phyloP scores from a whole-genome alignment of 1,140 invertebrate species.

The Physella acuta region DNA sequence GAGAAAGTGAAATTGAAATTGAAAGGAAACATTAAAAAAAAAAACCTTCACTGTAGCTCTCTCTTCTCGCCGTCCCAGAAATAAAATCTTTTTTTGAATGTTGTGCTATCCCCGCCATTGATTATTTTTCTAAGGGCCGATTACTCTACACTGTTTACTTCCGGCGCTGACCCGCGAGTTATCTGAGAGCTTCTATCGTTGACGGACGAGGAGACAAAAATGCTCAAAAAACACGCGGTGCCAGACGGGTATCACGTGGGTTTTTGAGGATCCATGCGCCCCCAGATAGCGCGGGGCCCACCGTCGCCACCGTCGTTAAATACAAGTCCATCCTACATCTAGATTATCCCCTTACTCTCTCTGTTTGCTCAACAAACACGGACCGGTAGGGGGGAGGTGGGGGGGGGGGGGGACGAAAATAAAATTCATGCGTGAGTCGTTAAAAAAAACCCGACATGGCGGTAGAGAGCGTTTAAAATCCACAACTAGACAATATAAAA shows the following conservation, averaged over 20 bases:
- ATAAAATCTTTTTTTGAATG: no score
- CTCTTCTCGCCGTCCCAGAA: no score
- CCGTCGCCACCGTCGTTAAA: conserved; percentile 16
- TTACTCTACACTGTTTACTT: conserved; percentile 16
- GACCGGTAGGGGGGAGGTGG: no score
- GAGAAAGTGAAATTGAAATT: no score
- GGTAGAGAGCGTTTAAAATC: conserved; percentile 8
- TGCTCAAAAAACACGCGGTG: conserved; percentile 17
- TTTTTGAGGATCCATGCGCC: conserved; percentile 10
- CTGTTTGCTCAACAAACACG: conserved; percentile 14
- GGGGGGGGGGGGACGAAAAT: conserved; percentile 14
- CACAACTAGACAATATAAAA: no score
- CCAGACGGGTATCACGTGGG: conserved; percentile 18
- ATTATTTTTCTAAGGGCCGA: conserved; percentile 10
- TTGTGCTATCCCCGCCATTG: no score
- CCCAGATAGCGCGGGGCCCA: conserved; percentile 6
- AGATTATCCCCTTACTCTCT: conserved; percentile 14
- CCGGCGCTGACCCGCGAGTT: conserved; percentile 5
- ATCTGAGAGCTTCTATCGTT: conserved; percentile 14
- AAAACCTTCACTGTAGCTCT: no score
- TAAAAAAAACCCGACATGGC: not conserved
- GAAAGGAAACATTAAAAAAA: no score
- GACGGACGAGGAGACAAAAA: conserved; percentile 20
- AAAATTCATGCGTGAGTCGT: conserved; percentile 7
- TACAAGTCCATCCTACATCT: conserved; percentile 15